Evolutionary conservation across 2,888 invertebrate species (phyloP), one percentile per base, ranked within the genome.

Genomic region (Heliconius hortense): DNA sequence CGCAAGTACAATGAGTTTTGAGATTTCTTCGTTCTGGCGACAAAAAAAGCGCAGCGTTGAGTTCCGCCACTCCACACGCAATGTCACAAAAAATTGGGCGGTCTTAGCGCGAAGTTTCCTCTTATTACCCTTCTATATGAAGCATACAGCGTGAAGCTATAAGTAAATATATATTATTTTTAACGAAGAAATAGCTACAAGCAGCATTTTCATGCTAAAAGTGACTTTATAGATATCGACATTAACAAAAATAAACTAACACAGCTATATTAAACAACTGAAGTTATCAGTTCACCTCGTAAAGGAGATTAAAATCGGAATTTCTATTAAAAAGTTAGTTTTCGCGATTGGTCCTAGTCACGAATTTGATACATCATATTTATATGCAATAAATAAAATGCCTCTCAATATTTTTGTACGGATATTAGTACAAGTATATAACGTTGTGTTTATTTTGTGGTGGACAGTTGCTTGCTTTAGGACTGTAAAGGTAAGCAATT

Each of bases 371-470:
- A 77, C 75, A 77, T 75, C 77, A 53, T 72, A 64, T 77, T 77
- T 77, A 77, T 77, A 72, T 64, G 69, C 75, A 56, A 77, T 77
- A 77, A 77, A 77, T 77, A 60, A 77, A 77, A 77, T 53, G 75
- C 31, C 15, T 77, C 72, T 77, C 77, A 56, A 70, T 64, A 69
- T 39, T 75, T 63, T 39, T 72, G 13, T 72, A 72, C 56, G 72
- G 43, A 18, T 60, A 59, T 43, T 64, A 75, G 60, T 21, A 67
- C 24, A 72, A 63, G 67, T 76, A 76, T 76, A 76, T 74, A 76
- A 74, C 18, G 63, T 39, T 39, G 39, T 13, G 56, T 39, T 66
- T 68, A 31, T 26, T 15, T 1, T 2, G 53, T n/a, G 10, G 28
- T 11, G n/a, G 53, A 31, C 68, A 68, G 68, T 68, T 43, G 68